These are phyloP conservation scores for Canis aureus DNA, from an alignment of 2,113 vertebrate genomes.

Conservation along the genomic window DNA sequence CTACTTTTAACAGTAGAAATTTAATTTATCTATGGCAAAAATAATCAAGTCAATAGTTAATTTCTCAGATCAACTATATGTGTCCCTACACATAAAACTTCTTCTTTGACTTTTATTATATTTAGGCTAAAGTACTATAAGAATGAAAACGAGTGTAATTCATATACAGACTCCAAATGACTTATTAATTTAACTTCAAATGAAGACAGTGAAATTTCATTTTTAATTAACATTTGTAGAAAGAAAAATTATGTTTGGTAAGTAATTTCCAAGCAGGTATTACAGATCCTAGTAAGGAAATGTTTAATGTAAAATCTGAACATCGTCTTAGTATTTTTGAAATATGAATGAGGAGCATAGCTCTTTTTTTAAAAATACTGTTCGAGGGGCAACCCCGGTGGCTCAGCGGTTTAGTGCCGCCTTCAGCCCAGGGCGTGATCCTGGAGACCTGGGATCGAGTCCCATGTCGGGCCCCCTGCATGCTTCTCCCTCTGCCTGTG, in stretches of 20 bases:
- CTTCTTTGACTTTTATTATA: constrained; percentile 37
- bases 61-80: neutral
- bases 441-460: too few relatives aligned
- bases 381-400: neutral
- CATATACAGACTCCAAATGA: neutral
- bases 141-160: neutral
- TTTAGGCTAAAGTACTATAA: neutral
- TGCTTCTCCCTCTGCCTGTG: too few relatives aligned
- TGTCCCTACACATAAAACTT: neutral
- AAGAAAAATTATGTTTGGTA: neutral
- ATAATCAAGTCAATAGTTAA: neutral
- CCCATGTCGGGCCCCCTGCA: too few relatives aligned
- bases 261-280: neutral
- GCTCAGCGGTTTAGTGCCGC: too few relatives aligned
- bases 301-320: neutral
- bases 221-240: constrained; percentile 34
- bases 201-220: neutral
- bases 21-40: constrained; percentile 28
- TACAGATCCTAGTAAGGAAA: neutral
- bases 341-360: neutral
- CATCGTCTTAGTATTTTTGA: neutral
- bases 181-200: constrained; percentile 31
- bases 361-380: neutral
- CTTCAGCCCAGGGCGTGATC: too few relatives aligned
- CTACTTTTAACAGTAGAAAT: neutral